These are phyloP conservation scores for Cinara cedri DNA, from an alignment of 2,888 invertebrate genomes.

Conservation along the genomic window DNA sequence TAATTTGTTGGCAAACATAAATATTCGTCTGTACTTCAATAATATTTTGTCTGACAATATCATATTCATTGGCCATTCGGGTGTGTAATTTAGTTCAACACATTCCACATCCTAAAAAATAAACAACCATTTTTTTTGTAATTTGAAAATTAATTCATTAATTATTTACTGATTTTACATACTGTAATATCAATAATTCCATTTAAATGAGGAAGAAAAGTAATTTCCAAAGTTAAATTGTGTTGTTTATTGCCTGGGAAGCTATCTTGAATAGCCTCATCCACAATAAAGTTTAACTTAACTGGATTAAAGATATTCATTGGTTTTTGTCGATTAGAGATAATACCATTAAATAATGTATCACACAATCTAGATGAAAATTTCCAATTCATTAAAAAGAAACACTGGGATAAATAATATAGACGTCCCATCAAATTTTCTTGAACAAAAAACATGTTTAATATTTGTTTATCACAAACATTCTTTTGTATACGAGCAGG, in stretches of 20 bases:
- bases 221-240: conserved; percentile 11
- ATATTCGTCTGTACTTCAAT: conserved; percentile 39
- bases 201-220: conserved; percentile 10
- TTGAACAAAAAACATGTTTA: conserved; percentile 33
- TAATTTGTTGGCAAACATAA: conserved; percentile 47
- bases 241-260: conserved; percentile 10
- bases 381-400: conserved; percentile 41
- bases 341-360: conserved; percentile 21
- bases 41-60: conserved; percentile 41
- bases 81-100: conserved; percentile 31
- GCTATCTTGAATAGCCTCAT: conserved; percentile 44
- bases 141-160: not conserved
- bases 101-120: conserved; percentile 41
- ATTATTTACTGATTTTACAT: conserved; percentile 20
- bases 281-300: conserved; percentile 28
- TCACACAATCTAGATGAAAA: conserved; percentile 47
- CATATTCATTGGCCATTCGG: conserved; percentile 46
- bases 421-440: conserved; percentile 37
- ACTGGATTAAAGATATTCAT: conserved; percentile 27
- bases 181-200: conserved; percentile 42
- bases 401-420: conserved; percentile 46
- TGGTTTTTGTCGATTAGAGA: conserved; percentile 18
- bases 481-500: conserved; percentile 31
- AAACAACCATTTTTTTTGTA: not conserved
- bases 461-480: conserved; percentile 41